A percentile compares a stretch with the other conserved stretches of the same genome.
Conservation (phyloP, 2,888 invertebrate genomes). For the Trileptium ribeirensis region DNA sequence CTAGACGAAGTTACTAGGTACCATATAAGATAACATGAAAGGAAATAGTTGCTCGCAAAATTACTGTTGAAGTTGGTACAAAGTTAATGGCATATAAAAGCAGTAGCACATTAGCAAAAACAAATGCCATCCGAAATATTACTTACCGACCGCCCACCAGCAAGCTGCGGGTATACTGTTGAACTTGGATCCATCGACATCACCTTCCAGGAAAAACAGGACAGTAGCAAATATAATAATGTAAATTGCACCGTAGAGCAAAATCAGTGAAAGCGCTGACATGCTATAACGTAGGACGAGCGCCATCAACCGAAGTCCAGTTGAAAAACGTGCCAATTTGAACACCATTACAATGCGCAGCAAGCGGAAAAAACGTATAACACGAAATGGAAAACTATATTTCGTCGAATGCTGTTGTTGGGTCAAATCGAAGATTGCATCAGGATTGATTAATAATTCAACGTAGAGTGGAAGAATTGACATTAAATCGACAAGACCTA, state of each 20-base stretch:
- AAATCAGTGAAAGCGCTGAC: background rate
- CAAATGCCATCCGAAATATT: no score
- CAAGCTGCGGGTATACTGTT: conserved; percentile 12
- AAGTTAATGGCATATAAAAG: no score
- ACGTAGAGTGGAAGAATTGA: background rate
- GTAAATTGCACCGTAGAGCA: conserved; percentile 4
- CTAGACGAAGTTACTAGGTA: no score
- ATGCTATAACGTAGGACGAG: conserved; percentile 1
- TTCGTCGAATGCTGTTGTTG: background rate
- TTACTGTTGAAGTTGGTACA: no score
- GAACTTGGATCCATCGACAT: background rate
- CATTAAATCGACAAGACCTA: background rate
- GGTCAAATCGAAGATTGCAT: background rate
- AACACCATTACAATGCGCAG: conserved; percentile 13
- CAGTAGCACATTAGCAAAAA: no score
- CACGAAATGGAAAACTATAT: background rate
- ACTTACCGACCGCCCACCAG: conserved; percentile 15
- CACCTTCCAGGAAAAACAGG: conserved; percentile 3
- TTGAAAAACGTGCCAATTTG: conserved; percentile 14
- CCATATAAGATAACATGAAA: no score
- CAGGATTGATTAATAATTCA: background rate
- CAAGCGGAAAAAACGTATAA: background rate
- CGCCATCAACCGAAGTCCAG: conserved; percentile 3
- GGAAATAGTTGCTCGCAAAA: no score
- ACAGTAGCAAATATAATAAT: conserved; percentile 3